Evolutionary conservation across 2,113 vertebrate genomes (phyloP).

Genomic region (Toxostoma redivivum): DNA sequence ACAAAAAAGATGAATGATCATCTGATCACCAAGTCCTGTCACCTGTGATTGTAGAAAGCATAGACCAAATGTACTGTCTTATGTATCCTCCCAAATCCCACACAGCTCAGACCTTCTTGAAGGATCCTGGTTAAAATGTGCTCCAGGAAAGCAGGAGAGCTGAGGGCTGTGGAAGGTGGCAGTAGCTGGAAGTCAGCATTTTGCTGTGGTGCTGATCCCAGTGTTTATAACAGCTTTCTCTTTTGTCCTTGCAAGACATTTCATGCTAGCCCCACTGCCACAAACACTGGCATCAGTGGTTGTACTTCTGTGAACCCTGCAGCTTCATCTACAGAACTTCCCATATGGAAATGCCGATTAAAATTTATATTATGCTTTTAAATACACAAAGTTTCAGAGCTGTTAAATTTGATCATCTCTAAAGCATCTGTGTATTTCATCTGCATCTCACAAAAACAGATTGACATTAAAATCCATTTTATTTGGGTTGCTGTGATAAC

Average conservation of each 20-base stretch:
- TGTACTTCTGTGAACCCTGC: neutral
- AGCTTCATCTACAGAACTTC: neutral
- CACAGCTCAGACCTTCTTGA: neutral
- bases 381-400: neutral
- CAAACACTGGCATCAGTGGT: neutral
- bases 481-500: neutral
- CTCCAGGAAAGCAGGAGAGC: neutral
- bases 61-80: neutral
- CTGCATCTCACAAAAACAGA: neutral
- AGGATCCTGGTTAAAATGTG: neutral
- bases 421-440: conserved; percentile 7
- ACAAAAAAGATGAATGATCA: neutral
- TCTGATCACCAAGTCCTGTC: neutral
- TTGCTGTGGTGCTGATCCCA: neutral
- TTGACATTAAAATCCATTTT: conserved; percentile 10
- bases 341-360: neutral
- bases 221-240: neutral
- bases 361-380: conserved; percentile 21
- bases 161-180: neutral
- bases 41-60: neutral
- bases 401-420: neutral
- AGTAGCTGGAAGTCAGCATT: neutral
- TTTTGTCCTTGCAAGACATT: neutral
- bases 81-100: neutral
- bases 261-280: neutral